Base-by-base conservation (phyloP, 1,140 invertebrate species). In the Akabosia matsudoensis region DNA sequence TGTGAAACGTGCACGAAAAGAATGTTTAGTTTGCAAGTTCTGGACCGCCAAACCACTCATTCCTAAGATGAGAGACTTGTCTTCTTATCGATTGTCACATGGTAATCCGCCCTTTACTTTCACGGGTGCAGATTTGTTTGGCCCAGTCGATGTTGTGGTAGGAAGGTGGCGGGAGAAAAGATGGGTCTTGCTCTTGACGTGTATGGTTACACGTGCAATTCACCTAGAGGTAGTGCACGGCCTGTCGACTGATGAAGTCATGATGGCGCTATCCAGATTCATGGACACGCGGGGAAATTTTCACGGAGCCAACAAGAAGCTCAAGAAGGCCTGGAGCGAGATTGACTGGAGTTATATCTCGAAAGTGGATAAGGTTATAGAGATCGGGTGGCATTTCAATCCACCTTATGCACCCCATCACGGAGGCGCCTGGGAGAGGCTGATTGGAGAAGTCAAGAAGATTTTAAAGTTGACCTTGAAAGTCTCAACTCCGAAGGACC, bases 231-330 rank as follows among this genome's bases (percentile, higher is more conserved):
- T 83, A 18, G 74, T 77, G 0, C 54, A 77, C 14, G 54, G 71
- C 56, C 72, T 84, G 0, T 52, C 33, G 13, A 82, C 83, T 0
- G 81, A 82, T 51, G 73, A 75, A 4, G 83, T 83, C 33, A 70
- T 84, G 16, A 76, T 77, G 37, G 79, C 76, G 18, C 78, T 85
- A 0, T 73, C 78, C 37, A 30, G 83, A 14, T 85, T 85, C 52
- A 78, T 82, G 24, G 76, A 74, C 18, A 33, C 83, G 24, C 34
- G 80, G 70, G 83, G 82, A 45, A 45, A 45, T 45, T 45, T 45
- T 18, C 7, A 10, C 18, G 37, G 37, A 10, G 37, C 37, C 37
- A 45, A 45, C 37, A 45, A 45, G 7, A 18, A 45, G 37, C 18
- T 45, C 7, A 45, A 10, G 18, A 7, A 18, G 18, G 18, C 7